Evolutionary conservation across 1,140 invertebrate genomes (phyloP).

Genomic region (Antheraea pernyi): DNA sequence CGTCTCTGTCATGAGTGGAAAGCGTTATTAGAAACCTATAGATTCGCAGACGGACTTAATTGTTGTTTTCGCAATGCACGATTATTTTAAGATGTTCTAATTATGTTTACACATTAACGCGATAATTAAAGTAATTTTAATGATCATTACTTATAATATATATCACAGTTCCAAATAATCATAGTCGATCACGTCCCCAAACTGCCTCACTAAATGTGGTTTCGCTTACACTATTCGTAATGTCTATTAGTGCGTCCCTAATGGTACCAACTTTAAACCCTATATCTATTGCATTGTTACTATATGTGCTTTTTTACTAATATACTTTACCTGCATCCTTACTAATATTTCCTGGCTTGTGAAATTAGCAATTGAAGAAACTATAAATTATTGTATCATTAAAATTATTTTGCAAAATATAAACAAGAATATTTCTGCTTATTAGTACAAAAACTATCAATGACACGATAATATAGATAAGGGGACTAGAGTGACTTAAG

Average conservation of each 20-base stretch:
- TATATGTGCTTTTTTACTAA: constrained; percentile 45
- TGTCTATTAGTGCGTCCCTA: constrained; percentile 6
- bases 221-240: constrained; percentile 25
- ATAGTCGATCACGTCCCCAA: constrained; percentile 21
- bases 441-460: too few species aligned
- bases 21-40: too few species aligned
- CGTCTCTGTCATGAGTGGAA: too few species aligned
- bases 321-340: constrained; percentile 48
- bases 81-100: neutral
- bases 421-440: too few species aligned
- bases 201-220: constrained; percentile 31
- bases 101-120: neutral
- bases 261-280: constrained; percentile 1
- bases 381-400: too few species aligned
- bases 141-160: neutral
- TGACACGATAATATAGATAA: too few species aligned
- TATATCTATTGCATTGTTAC: constrained; percentile 15
- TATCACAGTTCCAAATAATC: constrained; percentile 9
- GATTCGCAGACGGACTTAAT: too few species aligned
- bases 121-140: neutral
- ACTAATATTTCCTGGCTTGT: constrained; percentile 55
- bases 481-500: too few species aligned
- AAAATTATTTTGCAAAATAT: too few species aligned
- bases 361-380: constrained; percentile 37
- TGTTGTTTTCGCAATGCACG: neutral